phyloP scores from a whole-genome alignment of 2,113 vertebrate species.

The Bos javanicus region DNA sequence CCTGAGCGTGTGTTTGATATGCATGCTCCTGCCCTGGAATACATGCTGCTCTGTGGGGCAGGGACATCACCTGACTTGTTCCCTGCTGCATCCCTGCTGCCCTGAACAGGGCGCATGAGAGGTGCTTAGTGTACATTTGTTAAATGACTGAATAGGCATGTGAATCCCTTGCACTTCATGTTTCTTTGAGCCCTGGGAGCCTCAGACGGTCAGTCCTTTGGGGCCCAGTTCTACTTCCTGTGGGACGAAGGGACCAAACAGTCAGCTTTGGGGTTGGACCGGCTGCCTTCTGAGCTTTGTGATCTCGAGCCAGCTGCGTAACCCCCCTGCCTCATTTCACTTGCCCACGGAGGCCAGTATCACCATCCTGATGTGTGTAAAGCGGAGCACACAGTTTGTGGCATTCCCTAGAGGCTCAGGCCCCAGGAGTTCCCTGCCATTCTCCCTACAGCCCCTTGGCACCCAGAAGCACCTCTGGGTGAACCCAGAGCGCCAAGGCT shows the following conservation, averaged over 20 bases:
- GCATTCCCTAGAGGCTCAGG: neutral
- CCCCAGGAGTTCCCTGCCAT: neutral
- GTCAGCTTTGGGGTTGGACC: neutral
- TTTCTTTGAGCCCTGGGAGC: neutral
- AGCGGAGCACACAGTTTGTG: neutral
- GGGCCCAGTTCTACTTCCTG: neutral
- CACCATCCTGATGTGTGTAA: neutral
- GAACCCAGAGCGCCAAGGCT: neutral
- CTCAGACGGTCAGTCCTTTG: neutral
- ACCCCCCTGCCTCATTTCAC: neutral
- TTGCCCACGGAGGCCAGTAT: neutral
- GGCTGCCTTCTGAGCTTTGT: neutral
- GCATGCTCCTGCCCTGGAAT: neutral
- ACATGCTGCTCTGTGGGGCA: neutral
- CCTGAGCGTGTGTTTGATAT: neutral
- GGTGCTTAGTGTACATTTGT: neutral
- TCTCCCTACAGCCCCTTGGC: neutral
- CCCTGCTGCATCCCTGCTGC: neutral
- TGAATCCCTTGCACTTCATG: neutral
- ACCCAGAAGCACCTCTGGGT: neutral
- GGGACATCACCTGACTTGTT: neutral
- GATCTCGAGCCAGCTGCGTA: neutral
- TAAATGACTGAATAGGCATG: neutral
- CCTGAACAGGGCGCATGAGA: accelerated
- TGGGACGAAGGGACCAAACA: neutral